A percentile compares a stretch with the other conserved stretches of the same genome.
Conservation (phyloP, 2,888 invertebrate genomes). For the Zygogramma bicolorata region DNA sequence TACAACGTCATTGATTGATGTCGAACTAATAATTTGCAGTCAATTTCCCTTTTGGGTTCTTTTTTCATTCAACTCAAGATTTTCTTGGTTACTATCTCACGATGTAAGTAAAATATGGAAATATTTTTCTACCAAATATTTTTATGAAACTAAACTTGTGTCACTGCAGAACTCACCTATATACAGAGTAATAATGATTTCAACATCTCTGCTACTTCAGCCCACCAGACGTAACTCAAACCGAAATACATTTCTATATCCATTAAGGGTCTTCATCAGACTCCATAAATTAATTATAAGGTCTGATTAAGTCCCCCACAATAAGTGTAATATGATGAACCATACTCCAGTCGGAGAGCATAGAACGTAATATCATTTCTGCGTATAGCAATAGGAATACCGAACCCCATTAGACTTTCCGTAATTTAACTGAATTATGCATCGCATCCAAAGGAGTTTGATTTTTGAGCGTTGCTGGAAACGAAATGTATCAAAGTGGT, state of each 20-base stretch:
- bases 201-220: background rate
- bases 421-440: conserved; percentile 21
- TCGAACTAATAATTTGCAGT: too few relatives aligned
- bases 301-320: conserved; percentile 66
- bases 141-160: too few relatives aligned
- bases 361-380: conserved; percentile 45
- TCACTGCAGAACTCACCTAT: background rate
- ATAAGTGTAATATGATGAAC: conserved; percentile 55
- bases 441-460: background rate
- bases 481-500: too few relatives aligned
- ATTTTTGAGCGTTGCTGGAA: background rate
- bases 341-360: conserved; percentile 46
- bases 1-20: too few relatives aligned
- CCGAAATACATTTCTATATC: conserved; percentile 48
- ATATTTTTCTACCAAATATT: too few relatives aligned
- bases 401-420: conserved; percentile 34
- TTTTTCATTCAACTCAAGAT: too few relatives aligned
- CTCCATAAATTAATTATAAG: conserved; percentile 66
- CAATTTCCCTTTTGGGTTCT: too few relatives aligned
- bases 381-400: conserved; percentile 40
- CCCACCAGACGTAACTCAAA: conserved; percentile 26
- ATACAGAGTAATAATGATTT: background rate
- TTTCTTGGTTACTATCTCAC: too few relatives aligned
- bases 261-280: conserved; percentile 62
- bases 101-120: too few relatives aligned